Base-by-base conservation (phyloP, 2,888 invertebrate genomes). In the Hybos culiciformis region DNA sequence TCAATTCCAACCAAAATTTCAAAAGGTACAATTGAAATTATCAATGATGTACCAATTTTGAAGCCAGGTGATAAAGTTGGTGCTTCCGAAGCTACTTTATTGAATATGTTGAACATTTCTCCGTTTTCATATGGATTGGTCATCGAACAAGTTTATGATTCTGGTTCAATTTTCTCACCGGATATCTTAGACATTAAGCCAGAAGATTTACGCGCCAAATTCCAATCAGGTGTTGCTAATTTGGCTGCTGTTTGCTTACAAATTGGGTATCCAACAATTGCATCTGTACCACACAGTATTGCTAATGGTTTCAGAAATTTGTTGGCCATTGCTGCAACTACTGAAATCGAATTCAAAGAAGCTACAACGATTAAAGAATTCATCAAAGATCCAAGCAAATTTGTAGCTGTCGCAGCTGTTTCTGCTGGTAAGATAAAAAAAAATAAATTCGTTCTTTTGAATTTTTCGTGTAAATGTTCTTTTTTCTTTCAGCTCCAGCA, bases 91-190 rank as follows among this genome's bases (percentile, higher is more conserved):
- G 93, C 97, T 32, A 94, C 97, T 12, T 81, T 99, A 46, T 75
- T 99, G 54, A 98, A 97, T 77, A 98, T 99, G 98, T 79, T 99
- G 74, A 94, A 94, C 76, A 96, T 99, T 69, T 96, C 94, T 65
- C 98, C 98, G 40, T 99, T 36, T 75, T 92, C 93, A 41, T 99
- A 98, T 61, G 98, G 98, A 73, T 77, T 99, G 57, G 72, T 86
- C 34, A 91, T 99, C 50, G 86, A 87, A 67, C 86, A 86, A 77
- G 97, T 99, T 3, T 99, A 96, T 58, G 98, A 99, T 67, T 92
- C 92, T 50, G 98, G 98, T 45, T 94, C 96, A 54, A 85, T 96
- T 60, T 99, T 97, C 67, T 85, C 90, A 15, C 97, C 98, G 2
- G 85, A 83, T 53, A 92, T 99, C 59, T 73, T 99, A 59, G 97